Evolutionary conservation across 2,113 vertebrate genomes (phyloP).

Genomic region (Spheniscus mendiculus): DNA sequence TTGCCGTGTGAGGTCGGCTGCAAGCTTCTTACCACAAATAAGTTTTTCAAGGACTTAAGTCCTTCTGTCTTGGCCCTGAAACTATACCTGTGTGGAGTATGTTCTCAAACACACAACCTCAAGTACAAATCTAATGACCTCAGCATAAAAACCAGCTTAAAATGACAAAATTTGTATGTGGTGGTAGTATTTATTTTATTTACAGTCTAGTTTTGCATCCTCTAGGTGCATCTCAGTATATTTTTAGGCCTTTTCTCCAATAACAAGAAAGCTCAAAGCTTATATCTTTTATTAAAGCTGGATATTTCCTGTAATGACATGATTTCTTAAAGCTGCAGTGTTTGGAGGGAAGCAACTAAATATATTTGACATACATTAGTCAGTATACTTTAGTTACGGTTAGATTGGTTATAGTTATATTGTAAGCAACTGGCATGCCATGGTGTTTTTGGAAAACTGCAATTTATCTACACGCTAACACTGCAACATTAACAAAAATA

Average conservation of each 20-base stretch:
- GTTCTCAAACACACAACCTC: not conserved
- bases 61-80: not conserved
- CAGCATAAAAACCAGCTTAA: not conserved
- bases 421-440: not conserved
- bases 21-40: not conserved
- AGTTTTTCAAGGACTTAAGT: not conserved
- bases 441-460: not conserved
- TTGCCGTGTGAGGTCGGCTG: not conserved
- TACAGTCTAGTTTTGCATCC: not conserved
- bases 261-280: not conserved
- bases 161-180: not conserved
- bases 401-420: not conserved
- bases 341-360: not conserved
- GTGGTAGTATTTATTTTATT: not conserved
- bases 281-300: not conserved
- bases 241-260: not conserved
- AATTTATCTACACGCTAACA: not conserved
- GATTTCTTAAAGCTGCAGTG: not conserved
- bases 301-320: not conserved
- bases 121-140: not conserved
- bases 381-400: not conserved
- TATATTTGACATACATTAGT: not conserved
- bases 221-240: not conserved
- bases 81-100: not conserved
- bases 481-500: not conserved